Conservation (phyloP, 37 sponge, comb jelly and placozoan genomes). For the Dysidea cf. avara region DNA sequence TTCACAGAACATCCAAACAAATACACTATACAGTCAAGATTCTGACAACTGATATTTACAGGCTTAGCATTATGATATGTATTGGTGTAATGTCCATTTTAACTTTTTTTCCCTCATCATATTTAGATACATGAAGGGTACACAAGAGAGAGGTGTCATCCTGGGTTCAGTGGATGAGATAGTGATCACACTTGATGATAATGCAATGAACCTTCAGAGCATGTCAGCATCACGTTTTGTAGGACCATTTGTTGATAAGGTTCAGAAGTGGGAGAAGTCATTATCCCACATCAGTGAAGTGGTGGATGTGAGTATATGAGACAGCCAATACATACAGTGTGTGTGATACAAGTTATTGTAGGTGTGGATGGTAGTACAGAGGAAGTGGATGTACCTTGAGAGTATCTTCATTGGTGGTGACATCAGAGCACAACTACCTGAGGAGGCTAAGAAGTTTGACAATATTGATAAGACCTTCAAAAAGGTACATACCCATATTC, state of each 20-base stretch:
- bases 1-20: too few relatives aligned
- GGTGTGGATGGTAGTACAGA: conserved; percentile 99
- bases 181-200: conserved; percentile 91
- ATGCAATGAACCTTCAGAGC: conserved; percentile 99
- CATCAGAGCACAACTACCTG: conserved; percentile 95
- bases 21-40: too few relatives aligned
- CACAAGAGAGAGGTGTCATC: too few relatives aligned
- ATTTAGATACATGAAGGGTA: conserved; percentile 91
- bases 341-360: too few relatives aligned
- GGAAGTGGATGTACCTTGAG: conserved; percentile 99
- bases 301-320: conserved; percentile 94
- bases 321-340: too few relatives aligned
- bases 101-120: too few relatives aligned
- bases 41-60: too few relatives aligned
- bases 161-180: too few relatives aligned
- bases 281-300: conserved; percentile 99
- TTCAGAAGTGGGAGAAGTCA: conserved; percentile 99
- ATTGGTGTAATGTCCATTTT: too few relatives aligned
- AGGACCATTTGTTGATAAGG: conserved; percentile 93
- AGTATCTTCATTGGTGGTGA: conserved; percentile 99
- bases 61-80: too few relatives aligned
- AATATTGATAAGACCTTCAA: conserved; percentile 96
- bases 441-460: conserved; percentile 99
- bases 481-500: conserved; percentile 77
- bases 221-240: conserved; percentile 99